Conservation (phyloP, 2,797 vertebrate genomes). For the Myiotriccus ornatus region DNA sequence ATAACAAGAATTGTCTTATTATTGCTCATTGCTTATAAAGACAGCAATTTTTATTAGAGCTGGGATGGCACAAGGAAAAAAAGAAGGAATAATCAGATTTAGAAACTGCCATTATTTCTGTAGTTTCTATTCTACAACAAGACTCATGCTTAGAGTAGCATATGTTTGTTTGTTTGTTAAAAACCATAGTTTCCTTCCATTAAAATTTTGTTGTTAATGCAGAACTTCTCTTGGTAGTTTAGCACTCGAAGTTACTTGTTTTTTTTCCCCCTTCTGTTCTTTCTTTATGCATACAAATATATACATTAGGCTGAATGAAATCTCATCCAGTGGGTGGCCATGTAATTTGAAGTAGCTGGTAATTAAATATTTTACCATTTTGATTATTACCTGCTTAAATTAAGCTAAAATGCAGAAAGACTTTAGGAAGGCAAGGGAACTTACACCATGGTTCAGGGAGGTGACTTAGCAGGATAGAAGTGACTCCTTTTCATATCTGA, state of each 20-base stretch:
- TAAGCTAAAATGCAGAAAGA: not conserved
- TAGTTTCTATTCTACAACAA: not conserved
- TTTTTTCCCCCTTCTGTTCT: not conserved
- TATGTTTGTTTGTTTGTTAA: not conserved
- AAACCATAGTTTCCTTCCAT: not conserved
- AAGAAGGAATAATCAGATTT: not conserved
- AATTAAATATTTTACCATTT: conserved; percentile 25
- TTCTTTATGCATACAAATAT: not conserved
- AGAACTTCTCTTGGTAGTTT: not conserved
- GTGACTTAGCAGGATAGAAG: conserved; percentile 1
- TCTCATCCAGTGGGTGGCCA: not conserved
- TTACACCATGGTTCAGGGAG: not conserved
- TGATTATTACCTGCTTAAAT: conserved; percentile 20
- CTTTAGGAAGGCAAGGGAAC: not conserved
- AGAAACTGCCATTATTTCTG: not conserved
- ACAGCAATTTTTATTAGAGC: not conserved
- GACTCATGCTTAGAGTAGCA: not conserved
- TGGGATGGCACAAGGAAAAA: not conserved
- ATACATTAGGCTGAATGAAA: not conserved
- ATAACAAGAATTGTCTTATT: not conserved
- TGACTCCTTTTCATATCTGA: not conserved
- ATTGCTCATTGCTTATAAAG: not conserved
- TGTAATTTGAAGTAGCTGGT: not conserved
- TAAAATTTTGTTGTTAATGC: not conserved
- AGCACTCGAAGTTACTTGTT: not conserved